Base-by-base conservation (phyloP, 1,140 invertebrate species). In the Amyelois transitella region DNA sequence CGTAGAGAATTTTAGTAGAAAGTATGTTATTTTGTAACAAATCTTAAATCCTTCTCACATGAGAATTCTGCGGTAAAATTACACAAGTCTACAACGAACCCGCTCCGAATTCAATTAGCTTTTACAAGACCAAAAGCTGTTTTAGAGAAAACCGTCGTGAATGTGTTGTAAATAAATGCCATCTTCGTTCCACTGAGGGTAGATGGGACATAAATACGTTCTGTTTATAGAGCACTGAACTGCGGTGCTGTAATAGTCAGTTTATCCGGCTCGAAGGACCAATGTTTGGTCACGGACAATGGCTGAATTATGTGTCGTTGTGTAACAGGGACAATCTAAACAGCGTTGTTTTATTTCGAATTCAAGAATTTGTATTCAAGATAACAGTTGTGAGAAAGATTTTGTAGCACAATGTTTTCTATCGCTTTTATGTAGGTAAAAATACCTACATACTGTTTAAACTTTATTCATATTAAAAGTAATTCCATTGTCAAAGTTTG, bases 161-260 rank as follows among this genome's bases (percentile, higher is more conserved):
- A 18, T n/a, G 20, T 12, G 5, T 20, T 48, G 45, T 48, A 48
- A 48, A 48, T 48, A 48, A 21, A 48, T 2, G 45, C 45, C n/a
- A n/a, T 48, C 10, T 21, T 48, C 45, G 45, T 12, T 12, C 45
- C 19, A 6, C 3, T 12, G 45, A 48, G 45, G 19, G 10, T 48
- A 21, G 4, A 21, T 20, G 6, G 14, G 18, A n/a, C 45, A 48
- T 48, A 48, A 48, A 48, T 20, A 48, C 45, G 21, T 48, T 18
- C 8, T 12, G 45, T 48, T 48, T 48, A 48, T 48, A 21, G 45
- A n/a, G n/a, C n/a, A n/a, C n/a, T n/a, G n/a, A n/a, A n/a, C n/a
- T 47, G 7, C 18, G 18, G 20, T 19, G 12, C n/a, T 21, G 45
- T 48, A 48, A 48, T 48, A 20, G 18, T 20, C 18, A 47, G 45